Percentiles rank a stretch among this genome's conserved stretches.
These are phyloP conservation scores for Odontomyia ornata DNA, from an alignment of 2,888 invertebrate genomes.

Conservation along the genomic window DNA sequence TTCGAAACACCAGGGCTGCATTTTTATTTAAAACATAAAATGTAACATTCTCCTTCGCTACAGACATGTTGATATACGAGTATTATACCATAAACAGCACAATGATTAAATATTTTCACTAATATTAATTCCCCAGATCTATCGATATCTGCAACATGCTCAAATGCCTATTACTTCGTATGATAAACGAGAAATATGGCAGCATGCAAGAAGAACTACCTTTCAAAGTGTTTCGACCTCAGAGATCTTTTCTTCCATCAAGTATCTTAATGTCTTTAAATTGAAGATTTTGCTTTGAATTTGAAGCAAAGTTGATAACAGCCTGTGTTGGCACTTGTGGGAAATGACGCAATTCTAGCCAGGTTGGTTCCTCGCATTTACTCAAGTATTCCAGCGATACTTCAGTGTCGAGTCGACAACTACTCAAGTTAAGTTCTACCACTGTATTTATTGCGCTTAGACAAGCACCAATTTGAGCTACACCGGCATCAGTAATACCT, in stretches of 20 bases:
- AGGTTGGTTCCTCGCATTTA: conserved; percentile 73
- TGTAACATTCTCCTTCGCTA: too few species aligned
- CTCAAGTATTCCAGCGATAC: too few species aligned
- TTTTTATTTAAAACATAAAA: too few species aligned
- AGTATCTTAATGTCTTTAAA: conserved; percentile 83
- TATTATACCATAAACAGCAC: too few species aligned
- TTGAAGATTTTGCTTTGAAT: conserved; percentile 82
- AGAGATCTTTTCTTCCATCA: conserved; percentile 65
- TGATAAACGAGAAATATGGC: too few species aligned
- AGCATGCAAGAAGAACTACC: too few species aligned
- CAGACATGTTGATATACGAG: too few species aligned
- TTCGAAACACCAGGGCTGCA: too few species aligned
- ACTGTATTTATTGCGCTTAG: conserved; percentile 74
- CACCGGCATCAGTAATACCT: conserved; percentile 88
- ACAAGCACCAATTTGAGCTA: conserved; percentile 83
- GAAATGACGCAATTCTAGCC: conserved; percentile 81
- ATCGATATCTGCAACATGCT: too few species aligned
- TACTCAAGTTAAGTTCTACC: conserved; percentile 79
- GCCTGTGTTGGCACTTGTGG: conserved; percentile 83
- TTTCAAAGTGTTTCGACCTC: neutral
- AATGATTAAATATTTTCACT: too few species aligned
- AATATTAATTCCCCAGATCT: too few species aligned
- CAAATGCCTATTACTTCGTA: too few species aligned
- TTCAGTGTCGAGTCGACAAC: conserved; percentile 84
- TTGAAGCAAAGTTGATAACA: conserved; percentile 84